Conservation (phyloP, 2,888 invertebrate species). For the Amorpha juglandis region DNA sequence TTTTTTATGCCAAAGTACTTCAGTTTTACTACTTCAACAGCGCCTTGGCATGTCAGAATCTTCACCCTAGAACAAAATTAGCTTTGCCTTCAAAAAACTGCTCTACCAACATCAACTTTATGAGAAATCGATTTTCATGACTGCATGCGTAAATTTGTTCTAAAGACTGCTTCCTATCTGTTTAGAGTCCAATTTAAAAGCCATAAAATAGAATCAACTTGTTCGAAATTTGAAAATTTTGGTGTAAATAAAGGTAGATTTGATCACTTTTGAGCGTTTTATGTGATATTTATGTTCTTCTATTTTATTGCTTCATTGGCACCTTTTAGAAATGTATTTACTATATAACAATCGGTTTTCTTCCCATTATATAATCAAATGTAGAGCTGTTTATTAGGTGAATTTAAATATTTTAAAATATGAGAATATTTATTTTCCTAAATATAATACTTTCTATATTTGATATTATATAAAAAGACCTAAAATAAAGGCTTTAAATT, state of each 20-base stretch:
- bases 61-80: conserved; percentile 39
- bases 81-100: conserved; percentile 26
- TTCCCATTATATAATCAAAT: not conserved
- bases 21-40: conserved; percentile 45
- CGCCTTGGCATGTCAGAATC: conserved; percentile 41
- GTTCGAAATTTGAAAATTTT: conserved; percentile 40
- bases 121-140: not conserved
- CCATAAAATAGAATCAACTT: conserved; percentile 49
- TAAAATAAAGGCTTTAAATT: too few relatives aligned
- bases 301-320: conserved; percentile 10
- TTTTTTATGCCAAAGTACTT: conserved; percentile 43
- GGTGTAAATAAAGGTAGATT: conserved; percentile 38
- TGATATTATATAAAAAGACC: too few relatives aligned
- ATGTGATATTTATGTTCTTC: conserved; percentile 15
- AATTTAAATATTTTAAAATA: too few relatives aligned
- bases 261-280: conserved; percentile 40
- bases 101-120: not conserved
- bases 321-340: conserved; percentile 11
- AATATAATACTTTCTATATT: too few relatives aligned
- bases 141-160: conserved; percentile 36
- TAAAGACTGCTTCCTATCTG: conserved; percentile 37
- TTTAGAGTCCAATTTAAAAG: conserved; percentile 52
- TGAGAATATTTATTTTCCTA: too few relatives aligned
- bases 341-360: not conserved
- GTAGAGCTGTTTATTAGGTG: too few relatives aligned